Conservation (phyloP, 1,140 invertebrate genomes). For the Drosophila biarmipes region DNA sequence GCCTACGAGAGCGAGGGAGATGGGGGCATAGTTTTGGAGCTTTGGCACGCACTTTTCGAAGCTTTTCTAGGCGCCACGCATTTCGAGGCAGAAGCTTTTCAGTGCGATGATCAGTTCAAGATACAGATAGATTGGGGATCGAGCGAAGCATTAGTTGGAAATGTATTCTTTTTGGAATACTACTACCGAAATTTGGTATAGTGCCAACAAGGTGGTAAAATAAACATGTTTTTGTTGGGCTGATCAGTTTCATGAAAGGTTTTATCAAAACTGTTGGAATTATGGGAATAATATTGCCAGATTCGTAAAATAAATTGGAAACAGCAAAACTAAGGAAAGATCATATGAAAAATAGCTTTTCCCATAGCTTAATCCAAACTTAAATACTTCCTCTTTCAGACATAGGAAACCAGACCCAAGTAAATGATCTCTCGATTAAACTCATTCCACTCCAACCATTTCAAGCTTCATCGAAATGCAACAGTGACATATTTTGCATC, state of each 20-base stretch:
- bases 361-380: neutral
- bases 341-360: neutral
- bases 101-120: constrained; percentile 18
- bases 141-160: neutral
- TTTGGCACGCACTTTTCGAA: constrained; percentile 35
- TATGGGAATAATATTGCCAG: too few species aligned
- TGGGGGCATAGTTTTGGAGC: constrained; percentile 4
- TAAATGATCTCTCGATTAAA: neutral
- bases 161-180: neutral
- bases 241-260: too few species aligned
- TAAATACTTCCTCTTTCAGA: constrained; percentile 12
- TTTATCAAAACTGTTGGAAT: too few species aligned
- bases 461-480: constrained; percentile 21
- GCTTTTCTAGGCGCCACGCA: constrained; percentile 36
- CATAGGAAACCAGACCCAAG: neutral
- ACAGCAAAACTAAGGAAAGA: too few species aligned
- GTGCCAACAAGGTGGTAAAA: neutral
- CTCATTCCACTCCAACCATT: neutral
- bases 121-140: constrained; percentile 11
- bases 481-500: constrained; percentile 24
- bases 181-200: neutral
- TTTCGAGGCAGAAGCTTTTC: constrained; percentile 20
- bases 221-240: neutral
- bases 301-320: too few species aligned
- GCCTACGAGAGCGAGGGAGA: constrained; percentile 33